Conservation (phyloP, 2,888 invertebrate genomes). For the Notodonta dromedarius region DNA sequence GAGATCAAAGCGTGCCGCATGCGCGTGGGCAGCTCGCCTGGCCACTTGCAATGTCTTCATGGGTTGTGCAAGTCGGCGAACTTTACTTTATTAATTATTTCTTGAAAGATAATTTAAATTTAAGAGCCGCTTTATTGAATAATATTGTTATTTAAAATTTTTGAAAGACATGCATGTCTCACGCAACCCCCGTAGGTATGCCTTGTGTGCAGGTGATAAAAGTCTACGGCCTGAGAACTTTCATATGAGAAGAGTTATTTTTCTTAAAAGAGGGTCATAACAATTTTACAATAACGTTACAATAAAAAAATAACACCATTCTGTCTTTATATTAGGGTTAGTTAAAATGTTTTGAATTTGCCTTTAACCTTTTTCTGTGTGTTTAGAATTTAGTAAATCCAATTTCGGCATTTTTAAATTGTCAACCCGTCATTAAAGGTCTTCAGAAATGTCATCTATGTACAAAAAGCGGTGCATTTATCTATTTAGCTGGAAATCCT, state of each 20-base stretch:
- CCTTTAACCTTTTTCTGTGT: conserved; percentile 3
- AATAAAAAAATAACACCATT: too few species aligned
- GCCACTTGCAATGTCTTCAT: conserved; percentile 32
- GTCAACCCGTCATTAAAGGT: conserved; percentile 47
- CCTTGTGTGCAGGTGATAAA: too few species aligned
- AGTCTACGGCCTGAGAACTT: too few species aligned
- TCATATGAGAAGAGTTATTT: too few species aligned
- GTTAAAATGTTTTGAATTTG: background rate
- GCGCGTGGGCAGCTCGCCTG: conserved; percentile 26
- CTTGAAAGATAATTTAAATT: conserved; percentile 24
- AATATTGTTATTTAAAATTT: background rate
- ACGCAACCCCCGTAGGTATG: background rate
- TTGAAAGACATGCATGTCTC: background rate
- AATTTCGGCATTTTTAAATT: conserved; percentile 25
- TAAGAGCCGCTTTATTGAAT: background rate
- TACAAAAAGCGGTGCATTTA: conserved; percentile 55
- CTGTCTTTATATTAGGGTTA: background rate
- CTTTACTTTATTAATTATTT: conserved; percentile 23
- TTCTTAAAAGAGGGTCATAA: too few species aligned
- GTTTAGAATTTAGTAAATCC: background rate
- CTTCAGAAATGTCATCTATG: conserved; percentile 63
- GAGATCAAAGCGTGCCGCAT: conserved; percentile 34
- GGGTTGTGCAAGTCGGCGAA: conserved; percentile 19
- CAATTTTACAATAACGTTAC: too few species aligned
- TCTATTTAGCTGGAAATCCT: conserved; percentile 62